Percentiles rank a stretch among this genome's conserved stretches.
phyloP scores from a whole-genome alignment of 2,888 invertebrate species.

The Zaprionus lineosus region DNA sequence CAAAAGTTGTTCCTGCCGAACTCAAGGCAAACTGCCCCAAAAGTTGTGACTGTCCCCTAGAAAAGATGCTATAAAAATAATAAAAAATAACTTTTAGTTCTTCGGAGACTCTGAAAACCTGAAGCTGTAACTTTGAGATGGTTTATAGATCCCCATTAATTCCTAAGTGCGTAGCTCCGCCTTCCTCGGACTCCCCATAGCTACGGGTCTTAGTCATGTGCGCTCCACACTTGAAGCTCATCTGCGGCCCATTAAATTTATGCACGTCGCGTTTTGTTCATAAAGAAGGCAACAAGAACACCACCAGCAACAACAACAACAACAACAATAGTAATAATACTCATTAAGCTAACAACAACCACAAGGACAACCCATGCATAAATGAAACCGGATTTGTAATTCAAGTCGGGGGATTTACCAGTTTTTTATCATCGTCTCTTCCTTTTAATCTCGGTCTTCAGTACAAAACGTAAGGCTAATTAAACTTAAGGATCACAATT shows the following conservation, averaged over 20 bases:
- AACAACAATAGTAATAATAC: slow-evolving; percentile 1
- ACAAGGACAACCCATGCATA: slow-evolving; percentile 56
- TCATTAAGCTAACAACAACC: slow-evolving; percentile 9
- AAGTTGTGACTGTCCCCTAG: too few relatives aligned
- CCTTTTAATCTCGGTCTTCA: slow-evolving; percentile 28
- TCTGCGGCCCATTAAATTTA: slow-evolving; percentile 62
- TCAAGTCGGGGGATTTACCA: slow-evolving; percentile 20
- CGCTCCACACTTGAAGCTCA: slow-evolving; percentile 27
- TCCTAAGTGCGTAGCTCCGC: slow-evolving; percentile 28
- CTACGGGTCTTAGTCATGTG: slow-evolving; percentile 55
- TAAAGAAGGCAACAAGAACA: slow-evolving; percentile 23
- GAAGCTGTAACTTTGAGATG: too few relatives aligned
- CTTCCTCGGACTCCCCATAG: too few relatives aligned
- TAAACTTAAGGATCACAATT: slow-evolving; percentile 38
- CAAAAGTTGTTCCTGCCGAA: too few relatives aligned
- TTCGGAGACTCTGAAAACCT: too few relatives aligned
- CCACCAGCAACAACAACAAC: slow-evolving; percentile 1
- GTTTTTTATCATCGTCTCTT: slow-evolving; percentile 14
- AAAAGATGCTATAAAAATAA: too few relatives aligned
- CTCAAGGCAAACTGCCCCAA: too few relatives aligned
- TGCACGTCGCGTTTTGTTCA: slow-evolving; percentile 62
- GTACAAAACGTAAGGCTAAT: slow-evolving; percentile 47
- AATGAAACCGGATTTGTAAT: slow-evolving; percentile 70
- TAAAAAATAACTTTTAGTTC: too few relatives aligned
- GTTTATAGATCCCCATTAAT: too few relatives aligned